Evolutionary conservation across 2,797 vertebrate species (phyloP).

Genomic region (Lindbergichthys nudifrons): DNA sequence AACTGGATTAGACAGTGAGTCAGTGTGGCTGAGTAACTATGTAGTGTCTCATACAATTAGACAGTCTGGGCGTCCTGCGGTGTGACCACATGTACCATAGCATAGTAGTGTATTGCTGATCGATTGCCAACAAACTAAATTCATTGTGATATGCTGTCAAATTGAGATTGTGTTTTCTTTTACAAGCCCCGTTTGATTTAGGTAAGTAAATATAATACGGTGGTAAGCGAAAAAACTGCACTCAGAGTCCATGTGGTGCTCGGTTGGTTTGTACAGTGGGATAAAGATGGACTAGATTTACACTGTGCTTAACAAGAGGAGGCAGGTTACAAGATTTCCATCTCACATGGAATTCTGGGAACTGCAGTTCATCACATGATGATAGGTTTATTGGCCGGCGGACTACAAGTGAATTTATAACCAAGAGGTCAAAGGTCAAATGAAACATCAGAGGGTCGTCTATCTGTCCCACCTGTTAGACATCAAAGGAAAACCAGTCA

Average conservation of each 20-base stretch:
- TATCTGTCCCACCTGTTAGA: conserved; percentile 83
- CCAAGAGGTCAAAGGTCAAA: conserved; percentile 69
- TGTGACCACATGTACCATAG: conserved; percentile 34
- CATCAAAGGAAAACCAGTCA: conserved; percentile 80
- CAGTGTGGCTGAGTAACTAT: conserved; percentile 51
- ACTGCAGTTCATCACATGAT: conserved; percentile 74
- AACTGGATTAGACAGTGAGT: conserved; percentile 60
- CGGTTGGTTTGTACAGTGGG: conserved; percentile 13
- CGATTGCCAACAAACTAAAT: conserved; percentile 20
- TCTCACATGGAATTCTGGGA: conserved; percentile 72
- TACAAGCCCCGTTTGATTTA: conserved; percentile 4
- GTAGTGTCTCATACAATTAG: conserved; percentile 58
- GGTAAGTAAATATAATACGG: not conserved
- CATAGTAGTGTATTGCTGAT: conserved; percentile 7
- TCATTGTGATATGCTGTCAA: not conserved
- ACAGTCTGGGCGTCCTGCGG: conserved; percentile 30
- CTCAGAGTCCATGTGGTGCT: conserved; percentile 9
- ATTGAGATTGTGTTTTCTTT: conserved; percentile 1
- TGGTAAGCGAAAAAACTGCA: not conserved
- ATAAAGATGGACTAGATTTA: conserved; percentile 48
- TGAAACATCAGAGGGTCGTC: conserved; percentile 79
- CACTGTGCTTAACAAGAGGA: conserved; percentile 56
- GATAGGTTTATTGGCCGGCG: conserved; percentile 74
- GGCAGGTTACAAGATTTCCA: conserved; percentile 56
- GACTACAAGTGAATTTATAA: conserved; percentile 78